phyloP scores from a whole-genome alignment of 2,113 vertebrate species.

The Felis catus region DNA sequence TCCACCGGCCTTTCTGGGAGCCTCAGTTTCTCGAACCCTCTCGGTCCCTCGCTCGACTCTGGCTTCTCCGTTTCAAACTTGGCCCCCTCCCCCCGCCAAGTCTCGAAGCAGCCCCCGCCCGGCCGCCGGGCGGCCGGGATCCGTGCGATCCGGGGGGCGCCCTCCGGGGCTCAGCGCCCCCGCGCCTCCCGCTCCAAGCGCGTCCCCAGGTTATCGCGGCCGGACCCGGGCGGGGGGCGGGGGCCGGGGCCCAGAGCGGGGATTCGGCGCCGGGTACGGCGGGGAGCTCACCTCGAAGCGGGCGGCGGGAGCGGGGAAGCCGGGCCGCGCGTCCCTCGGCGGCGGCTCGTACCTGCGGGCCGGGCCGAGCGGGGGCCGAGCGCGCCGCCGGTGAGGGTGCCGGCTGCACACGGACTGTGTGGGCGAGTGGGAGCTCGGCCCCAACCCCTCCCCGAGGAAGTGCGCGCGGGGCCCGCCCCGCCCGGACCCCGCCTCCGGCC shows the following conservation, averaged over 20 bases:
- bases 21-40: conserved; percentile 43
- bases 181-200: not conserved
- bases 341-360: conserved; percentile 64
- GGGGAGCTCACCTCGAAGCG: conserved; percentile 65
- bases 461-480: conserved; percentile 70
- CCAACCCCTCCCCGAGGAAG: conserved; percentile 71
- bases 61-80: conserved; percentile 54
- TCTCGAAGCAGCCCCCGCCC: not conserved
- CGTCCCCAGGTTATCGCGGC: too few relatives aligned
- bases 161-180: not conserved
- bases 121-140: not conserved
- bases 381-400: not conserved
- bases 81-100: conserved; percentile 32
- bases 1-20: not conserved
- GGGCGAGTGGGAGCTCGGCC: conserved; percentile 70
- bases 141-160: not conserved
- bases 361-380: not conserved
- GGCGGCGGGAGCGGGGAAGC: conserved; percentile 1
- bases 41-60: not conserved
- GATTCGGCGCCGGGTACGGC: not conserved
- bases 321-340: not conserved
- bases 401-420: conserved; percentile 7
- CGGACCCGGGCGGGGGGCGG: not conserved
- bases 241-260: too few relatives aligned
- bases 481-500: conserved; percentile 29